Percentiles rank a stretch among this genome's conserved stretches.
phyloP scores from a whole-genome alignment of 1,140 invertebrate genomes.

The Melanaphis sacchari region DNA sequence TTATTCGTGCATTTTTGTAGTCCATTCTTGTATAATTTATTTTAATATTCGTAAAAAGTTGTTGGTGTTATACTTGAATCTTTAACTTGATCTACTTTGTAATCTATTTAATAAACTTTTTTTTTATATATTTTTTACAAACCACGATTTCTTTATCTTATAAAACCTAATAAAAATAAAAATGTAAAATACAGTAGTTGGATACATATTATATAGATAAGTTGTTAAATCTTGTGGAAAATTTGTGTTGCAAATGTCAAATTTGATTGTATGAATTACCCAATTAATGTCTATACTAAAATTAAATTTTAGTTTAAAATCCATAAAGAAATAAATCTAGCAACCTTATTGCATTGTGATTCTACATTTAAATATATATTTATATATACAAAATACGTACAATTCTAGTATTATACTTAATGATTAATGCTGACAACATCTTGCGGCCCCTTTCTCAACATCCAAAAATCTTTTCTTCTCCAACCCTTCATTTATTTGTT shows the following conservation, averaged over 20 bases:
- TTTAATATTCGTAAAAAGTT: neutral
- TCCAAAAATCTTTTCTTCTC: neutral
- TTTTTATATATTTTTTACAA: neutral
- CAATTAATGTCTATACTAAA: neutral
- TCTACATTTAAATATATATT: neutral
- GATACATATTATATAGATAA: neutral
- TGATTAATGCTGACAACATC: neutral
- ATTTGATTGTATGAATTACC: neutral
- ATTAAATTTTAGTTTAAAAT: neutral
- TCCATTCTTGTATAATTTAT: neutral
- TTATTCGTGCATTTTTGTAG: neutral
- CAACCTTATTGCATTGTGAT: neutral
- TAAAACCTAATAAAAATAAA: neutral
- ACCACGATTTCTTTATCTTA: neutral
- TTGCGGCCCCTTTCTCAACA: neutral
- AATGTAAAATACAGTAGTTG: neutral
- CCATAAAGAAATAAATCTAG: neutral
- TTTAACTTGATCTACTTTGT: neutral
- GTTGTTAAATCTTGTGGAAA: neutral
- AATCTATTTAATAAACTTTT: neutral
- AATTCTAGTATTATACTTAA: neutral
- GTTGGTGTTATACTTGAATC: neutral
- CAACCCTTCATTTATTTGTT: neutral
- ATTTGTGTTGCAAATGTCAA: neutral
- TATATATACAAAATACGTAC: neutral